Evolutionary conservation across 2,888 invertebrate genomes (phyloP), one percentile per base, ranked within the genome.

Genomic region (Fabriciana adippe): DNA sequence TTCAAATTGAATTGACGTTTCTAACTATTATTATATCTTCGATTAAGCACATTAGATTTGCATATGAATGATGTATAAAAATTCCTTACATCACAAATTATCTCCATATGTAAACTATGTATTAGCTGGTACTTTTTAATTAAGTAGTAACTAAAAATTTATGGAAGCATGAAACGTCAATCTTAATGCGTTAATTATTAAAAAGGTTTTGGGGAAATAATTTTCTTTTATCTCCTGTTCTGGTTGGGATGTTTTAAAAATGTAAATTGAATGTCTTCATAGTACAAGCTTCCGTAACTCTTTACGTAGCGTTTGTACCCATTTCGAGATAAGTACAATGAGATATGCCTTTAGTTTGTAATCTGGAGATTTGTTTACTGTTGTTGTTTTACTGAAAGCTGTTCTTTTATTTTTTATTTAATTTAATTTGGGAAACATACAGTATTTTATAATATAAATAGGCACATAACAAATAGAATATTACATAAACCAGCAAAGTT

Each of bases 161-260:
- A 68, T 69, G 75, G 72, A 69, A 66, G 72, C 78, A 81, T 81
- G 35, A 79, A 70, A 71, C 76, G 75, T 76, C 72, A 66, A 75
- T 74, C 74, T 72, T 73, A 77, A 77, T 76, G 75, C 77, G 76
- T 77, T 74, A 77, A 76, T 76, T 75, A 78, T 79, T 75, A 76
- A 78, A 76, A 76, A 71, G 74, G 75, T 74, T 75, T 41, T 79
- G 78, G 79, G 70, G 76, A 76, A 77, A 77, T 81, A 78, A 79
- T 79, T 76, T 77, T 76, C 77, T 78, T 78, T 79, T 81, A 75
- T 77, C 73, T 69, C 69, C 72, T 72, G 74, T 68, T 61, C 72
- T 70, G 68, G 69, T 67, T 71, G 72, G 73, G 72, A 74, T 76
- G 77, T 76, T 78, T 81, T 81, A 73, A 75, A 80, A 80, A 78